Evolutionary conservation across 2,113 vertebrate species (phyloP), one percentile per base, ranked within the genome.

Genomic region (Cyphomyrus discorhynchus): DNA sequence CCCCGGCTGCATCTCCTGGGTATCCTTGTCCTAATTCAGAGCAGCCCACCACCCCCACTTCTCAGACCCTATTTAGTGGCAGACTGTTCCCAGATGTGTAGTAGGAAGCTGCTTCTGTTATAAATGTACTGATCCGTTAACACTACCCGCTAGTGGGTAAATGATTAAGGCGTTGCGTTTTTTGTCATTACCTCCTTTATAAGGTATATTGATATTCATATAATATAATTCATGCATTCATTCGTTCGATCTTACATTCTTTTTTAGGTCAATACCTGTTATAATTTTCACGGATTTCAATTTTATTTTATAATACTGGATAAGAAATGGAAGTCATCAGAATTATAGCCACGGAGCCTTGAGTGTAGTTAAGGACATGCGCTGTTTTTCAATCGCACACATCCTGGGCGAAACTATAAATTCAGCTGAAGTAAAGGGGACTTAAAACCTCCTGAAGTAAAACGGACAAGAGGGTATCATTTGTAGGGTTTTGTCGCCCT

Each of bases 401-500:
- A 3, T 42, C 5, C 74, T 19, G 35, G 13, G 5, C 10, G 10
- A 39, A 77, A 35, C 15, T 84, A 45, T 84, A n/a, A 84, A 46
- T 47, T 84, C 47, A 45, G 5, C 77, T 82, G 77, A 46, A n/a
- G 19, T 46, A 47, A 39, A n/a, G 15, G 45, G 6, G 21, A 84
- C 19, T 47, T 84, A 19, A 80, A 80, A 80, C 74, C 15, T 17
- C 70, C 5, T 31, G n/a, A 31, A 80, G 42, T 84, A 47, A 47
- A 84, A 84, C 24, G n/a, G 50, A 56, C 45, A 46, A 45, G 19
- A 27, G 4, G 3, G 31, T 27, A 21, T 15, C 9, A 89, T 85
- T 85, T 42, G 42, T 89, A n/a, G 88, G 92, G 74, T 19, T 90
- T 84, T 94, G 91, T 92, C 93, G 89, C 93, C 92, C 52, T 84